Evolutionary conservation across 2,888 invertebrate genomes (phyloP), one percentile per base, ranked within the genome.

Genomic region (Mimas tiliae): DNA sequence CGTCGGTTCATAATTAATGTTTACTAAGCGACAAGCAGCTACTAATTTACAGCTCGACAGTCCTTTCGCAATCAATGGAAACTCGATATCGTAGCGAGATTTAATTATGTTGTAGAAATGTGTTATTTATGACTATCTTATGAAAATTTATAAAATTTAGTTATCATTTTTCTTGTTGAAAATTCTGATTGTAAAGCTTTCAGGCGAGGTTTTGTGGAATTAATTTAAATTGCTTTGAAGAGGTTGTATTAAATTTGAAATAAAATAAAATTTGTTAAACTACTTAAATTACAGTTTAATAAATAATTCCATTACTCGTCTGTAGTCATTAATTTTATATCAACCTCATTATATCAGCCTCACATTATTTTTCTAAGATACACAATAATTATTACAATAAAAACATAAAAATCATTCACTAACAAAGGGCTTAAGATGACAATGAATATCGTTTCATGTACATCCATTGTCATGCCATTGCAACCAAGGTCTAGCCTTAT

Each of bases 41-140:
- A 72, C 72, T 58, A 58, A 38, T 65, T 55, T 48, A 53, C 65
- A 48, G 53, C 34, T 65, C 48, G 53, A 48, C 34, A 58, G 48
- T 64, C 16, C 66, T 76, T 76, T 73, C 70, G 72, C 50, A 76
- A 76, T 71, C 70, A 67, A 71, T 74, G 72, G 68, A 67, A 75
- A 75, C 74, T 74, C 67, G 70, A 74, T 74, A 69, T 58, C 65
- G 63, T 68, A 47, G 14, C 8, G 6, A 48, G 48, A 55, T 48
- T 16, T 48, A 55, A 47, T 65, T 27, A 48, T 58, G 65, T 19
- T 19, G 14, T 34, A 19, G 65, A 8, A 27, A 33, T 65, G n/a
- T 58, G 12, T 9, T n/a, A 14, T n/a, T 27, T n/a, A 47, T n/a
- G 27, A 27, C 47, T 21, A 4, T 58, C 8, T 42, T 6, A 9